phyloP scores from a whole-genome alignment of 2,797 vertebrate genomes.

The Sylvilagus floridanus region DNA sequence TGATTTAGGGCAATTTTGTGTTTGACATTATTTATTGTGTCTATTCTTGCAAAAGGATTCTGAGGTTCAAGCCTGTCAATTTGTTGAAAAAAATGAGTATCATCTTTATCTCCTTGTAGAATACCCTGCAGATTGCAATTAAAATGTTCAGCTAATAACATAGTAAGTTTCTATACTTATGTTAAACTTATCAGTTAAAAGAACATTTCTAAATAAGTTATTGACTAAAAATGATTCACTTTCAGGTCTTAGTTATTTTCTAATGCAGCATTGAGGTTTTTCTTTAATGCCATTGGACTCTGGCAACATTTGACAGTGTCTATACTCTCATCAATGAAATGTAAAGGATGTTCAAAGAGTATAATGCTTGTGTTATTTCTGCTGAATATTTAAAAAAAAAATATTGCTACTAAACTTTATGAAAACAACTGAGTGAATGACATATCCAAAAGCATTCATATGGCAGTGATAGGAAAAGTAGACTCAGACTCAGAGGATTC shows the following conservation, averaged over 20 bases:
- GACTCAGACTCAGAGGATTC: not conserved
- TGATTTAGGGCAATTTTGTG: not conserved
- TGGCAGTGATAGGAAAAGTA: not conserved
- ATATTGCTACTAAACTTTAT: not conserved
- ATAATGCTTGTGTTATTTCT: slow-evolving; percentile 22
- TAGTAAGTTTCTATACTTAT: not conserved
- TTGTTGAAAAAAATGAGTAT: slow-evolving; percentile 40
- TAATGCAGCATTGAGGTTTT: not conserved
- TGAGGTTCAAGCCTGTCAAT: not conserved
- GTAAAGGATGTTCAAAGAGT: slow-evolving; percentile 23
- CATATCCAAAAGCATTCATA: not conserved
- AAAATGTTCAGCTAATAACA: slow-evolving; percentile 11
- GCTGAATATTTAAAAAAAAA: slow-evolving; percentile 5
- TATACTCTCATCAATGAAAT: not conserved
- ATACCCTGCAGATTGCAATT: slow-evolving; percentile 24
- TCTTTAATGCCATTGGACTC: not conserved
- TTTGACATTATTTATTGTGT: slow-evolving; percentile 15
- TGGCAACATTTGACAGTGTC: not conserved
- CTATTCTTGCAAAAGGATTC: slow-evolving; percentile 19
- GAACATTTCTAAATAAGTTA: not conserved
- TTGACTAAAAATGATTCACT: not conserved
- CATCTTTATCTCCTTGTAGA: slow-evolving; percentile 20
- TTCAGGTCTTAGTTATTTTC: not conserved
- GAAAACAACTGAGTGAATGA: not conserved
- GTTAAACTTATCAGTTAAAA: slow-evolving; percentile 15